A percentile compares a stretch with the other conserved stretches of the same genome.
These are phyloP conservation scores for Rapana venosa DNA, from an alignment of 2,888 invertebrate species.

Conservation along the genomic window DNA sequence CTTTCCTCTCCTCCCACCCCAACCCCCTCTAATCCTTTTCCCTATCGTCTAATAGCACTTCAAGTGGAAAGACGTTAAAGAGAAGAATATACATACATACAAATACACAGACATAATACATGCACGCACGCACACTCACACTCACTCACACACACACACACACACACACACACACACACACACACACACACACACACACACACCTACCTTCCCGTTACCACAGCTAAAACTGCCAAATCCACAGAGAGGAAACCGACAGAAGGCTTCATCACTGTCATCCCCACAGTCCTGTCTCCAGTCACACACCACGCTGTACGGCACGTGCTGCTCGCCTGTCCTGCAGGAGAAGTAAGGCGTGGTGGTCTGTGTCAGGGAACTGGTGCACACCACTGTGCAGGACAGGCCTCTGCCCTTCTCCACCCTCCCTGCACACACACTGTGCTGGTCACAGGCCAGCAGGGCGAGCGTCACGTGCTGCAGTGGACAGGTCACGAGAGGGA, in stretches of 20 bases:
- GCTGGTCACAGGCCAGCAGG: not conserved
- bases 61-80: no score
- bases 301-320: slow-evolving; percentile 27
- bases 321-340: not conserved
- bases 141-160: no score
- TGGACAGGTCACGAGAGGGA: not conserved
- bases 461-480: not conserved
- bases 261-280: not conserved
- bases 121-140: no score
- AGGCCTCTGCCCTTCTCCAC: not conserved
- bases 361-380: not conserved
- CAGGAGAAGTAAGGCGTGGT: not conserved
- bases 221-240: not conserved
- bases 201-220: not conserved
- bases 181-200: not conserved
- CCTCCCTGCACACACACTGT: not conserved
- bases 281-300: not conserved
- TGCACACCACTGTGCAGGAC: not conserved
- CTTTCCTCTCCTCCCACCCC: no score
- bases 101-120: no score
- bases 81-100: no score
- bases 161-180: not conserved
- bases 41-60: no score
- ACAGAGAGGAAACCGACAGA: not conserved
- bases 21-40: no score